These are phyloP conservation scores for Orthosia cruda DNA, from an alignment of 2,888 invertebrate genomes.

Conservation along the genomic window DNA sequence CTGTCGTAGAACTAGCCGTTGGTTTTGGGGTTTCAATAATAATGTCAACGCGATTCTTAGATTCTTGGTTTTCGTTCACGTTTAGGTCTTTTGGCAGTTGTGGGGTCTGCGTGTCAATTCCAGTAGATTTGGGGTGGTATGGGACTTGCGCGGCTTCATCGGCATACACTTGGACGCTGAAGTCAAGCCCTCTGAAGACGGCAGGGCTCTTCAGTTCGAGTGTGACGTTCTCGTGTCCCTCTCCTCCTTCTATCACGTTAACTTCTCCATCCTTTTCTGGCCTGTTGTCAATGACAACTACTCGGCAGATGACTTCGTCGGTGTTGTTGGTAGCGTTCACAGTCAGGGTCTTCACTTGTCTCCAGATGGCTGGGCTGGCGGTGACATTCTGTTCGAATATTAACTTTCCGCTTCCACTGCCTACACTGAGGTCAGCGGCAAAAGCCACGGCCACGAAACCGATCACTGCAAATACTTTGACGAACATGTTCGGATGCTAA, in stretches of 20 bases:
- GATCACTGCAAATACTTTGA: constrained; percentile 68
- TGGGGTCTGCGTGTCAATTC: constrained; percentile 29
- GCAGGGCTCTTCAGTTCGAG: constrained; percentile 86
- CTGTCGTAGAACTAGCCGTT: constrained; percentile 25
- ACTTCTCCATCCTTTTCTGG: constrained; percentile 86
- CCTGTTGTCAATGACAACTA: constrained; percentile 82
- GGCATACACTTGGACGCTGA: constrained; percentile 82
- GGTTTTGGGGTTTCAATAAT: constrained; percentile 24
- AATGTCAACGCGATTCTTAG: constrained; percentile 30
- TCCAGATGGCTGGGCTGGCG: constrained; percentile 85
- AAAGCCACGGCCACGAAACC: constrained; percentile 73
- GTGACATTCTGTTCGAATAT: constrained; percentile 81
- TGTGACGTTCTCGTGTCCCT: constrained; percentile 83
- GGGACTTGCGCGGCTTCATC: constrained; percentile 49
- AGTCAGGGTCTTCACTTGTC: constrained; percentile 79
- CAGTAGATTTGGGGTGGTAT: constrained; percentile 26
- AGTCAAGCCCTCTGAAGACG: constrained; percentile 84
- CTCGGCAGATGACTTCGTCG: constrained; percentile 80
- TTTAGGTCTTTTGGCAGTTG: constrained; percentile 45
- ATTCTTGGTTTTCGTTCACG: constrained; percentile 31
- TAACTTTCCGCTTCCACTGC: constrained; percentile 76
- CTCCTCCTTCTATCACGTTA: constrained; percentile 83
- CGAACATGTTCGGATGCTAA: constrained; percentile 75
- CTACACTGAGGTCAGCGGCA: constrained; percentile 79
- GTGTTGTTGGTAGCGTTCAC: constrained; percentile 76